These are phyloP conservation scores for Orientallactaga sibirica DNA, from an alignment of 2,797 vertebrate genomes.

Conservation along the genomic window DNA sequence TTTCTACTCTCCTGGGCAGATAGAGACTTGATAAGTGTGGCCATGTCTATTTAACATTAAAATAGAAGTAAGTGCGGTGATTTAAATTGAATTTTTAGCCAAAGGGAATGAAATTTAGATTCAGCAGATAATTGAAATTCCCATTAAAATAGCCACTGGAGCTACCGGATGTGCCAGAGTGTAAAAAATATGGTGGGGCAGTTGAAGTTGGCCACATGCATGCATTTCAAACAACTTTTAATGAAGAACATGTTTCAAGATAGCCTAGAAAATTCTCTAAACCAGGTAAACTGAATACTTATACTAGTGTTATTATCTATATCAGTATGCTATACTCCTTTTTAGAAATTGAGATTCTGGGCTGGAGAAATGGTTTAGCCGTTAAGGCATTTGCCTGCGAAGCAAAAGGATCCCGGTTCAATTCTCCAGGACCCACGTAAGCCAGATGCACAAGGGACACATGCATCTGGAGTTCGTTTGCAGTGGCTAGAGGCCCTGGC, in stretches of 20 bases:
- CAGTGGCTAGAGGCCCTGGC: too few relatives aligned
- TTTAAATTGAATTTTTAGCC: slow-evolving; percentile 24
- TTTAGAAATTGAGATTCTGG: not conserved
- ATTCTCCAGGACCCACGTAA: too few relatives aligned
- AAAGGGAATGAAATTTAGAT: slow-evolving; percentile 15
- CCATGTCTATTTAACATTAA: not conserved
- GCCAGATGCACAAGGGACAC: too few relatives aligned
- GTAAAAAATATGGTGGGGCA: not conserved
- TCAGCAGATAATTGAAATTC: slow-evolving; percentile 22
- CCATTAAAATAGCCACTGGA: not conserved
- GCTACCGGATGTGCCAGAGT: not conserved
- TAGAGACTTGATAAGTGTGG: not conserved
- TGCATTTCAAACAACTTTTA: not conserved
- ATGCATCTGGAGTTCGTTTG: too few relatives aligned
- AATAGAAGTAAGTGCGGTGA: not conserved
- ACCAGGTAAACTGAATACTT: not conserved
- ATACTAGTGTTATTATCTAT: not conserved
- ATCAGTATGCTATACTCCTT: not conserved
- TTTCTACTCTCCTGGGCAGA: not conserved
- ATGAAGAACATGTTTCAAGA: not conserved
- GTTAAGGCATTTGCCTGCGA: too few relatives aligned
- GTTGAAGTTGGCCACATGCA: not conserved
- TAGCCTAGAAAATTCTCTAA: not conserved
- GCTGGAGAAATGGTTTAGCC: too few relatives aligned
- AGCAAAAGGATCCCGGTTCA: too few relatives aligned